Evolutionary conservation across 2,113 vertebrate genomes (phyloP).

Genomic region (Acrocephalus arundinaceus): DNA sequence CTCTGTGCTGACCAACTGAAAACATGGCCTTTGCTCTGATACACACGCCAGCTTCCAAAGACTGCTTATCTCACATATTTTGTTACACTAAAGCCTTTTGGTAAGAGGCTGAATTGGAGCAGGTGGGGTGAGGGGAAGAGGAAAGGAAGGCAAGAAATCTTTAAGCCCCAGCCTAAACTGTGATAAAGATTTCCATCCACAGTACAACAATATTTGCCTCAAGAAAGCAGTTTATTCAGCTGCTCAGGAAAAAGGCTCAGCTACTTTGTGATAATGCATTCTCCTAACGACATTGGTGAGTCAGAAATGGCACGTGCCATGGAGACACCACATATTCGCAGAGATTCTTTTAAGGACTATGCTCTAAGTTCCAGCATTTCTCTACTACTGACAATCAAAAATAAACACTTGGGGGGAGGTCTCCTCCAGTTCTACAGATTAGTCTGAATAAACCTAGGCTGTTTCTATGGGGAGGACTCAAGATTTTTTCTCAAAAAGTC

Average conservation of each 20-base stretch:
- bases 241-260: slow-evolving; percentile 9
- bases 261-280: not conserved
- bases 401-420: not conserved
- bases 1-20: not conserved
- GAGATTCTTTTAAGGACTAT: not conserved
- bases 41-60: not conserved
- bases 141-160: slow-evolving; percentile 35
- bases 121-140: not conserved
- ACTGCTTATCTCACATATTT: not conserved
- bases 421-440: not conserved
- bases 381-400: not conserved
- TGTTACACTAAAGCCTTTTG: not conserved
- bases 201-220: slow-evolving; percentile 23
- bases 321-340: not conserved
- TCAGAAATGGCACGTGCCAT: not conserved
- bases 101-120: not conserved
- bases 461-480: not conserved
- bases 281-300: not conserved
- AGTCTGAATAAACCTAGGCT: not conserved
- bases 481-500: not conserved
- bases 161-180: not conserved
- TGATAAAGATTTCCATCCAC: not conserved
- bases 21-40: not conserved
- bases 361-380: not conserved
- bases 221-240: slow-evolving; percentile 51